Percentiles rank a stretch among this genome's conserved stretches.
These are phyloP conservation scores for Paedocypris micromegethes DNA, from an alignment of 2,797 vertebrate species.

Conservation along the genomic window DNA sequence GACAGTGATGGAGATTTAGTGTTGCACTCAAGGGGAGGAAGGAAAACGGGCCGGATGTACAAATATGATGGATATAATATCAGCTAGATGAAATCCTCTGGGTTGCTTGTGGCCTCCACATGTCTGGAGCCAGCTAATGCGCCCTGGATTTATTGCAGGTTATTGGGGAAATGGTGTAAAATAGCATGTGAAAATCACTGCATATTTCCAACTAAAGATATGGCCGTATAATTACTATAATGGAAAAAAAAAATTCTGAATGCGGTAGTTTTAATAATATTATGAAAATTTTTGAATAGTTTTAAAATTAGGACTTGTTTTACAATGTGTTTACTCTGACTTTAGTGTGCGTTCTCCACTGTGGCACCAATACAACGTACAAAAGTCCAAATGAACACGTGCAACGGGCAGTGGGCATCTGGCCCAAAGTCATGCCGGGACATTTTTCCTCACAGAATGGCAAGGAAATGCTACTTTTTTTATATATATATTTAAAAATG, in stretches of 20 bases:
- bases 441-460: slow-evolving; percentile 18
- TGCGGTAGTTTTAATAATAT: too few relatives aligned
- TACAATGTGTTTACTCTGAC: slow-evolving; percentile 22
- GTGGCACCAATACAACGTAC: slow-evolving; percentile 25
- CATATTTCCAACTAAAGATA: too few relatives aligned
- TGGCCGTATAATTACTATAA: too few relatives aligned
- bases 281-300: too few relatives aligned
- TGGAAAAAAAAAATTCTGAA: too few relatives aligned
- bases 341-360: slow-evolving; percentile 20
- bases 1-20: slow-evolving; percentile 3
- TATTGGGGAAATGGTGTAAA: too few relatives aligned
- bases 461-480: slow-evolving; percentile 16
- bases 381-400: slow-evolving; percentile 28
- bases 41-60: slow-evolving; percentile 7
- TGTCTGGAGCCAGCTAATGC: neutral
- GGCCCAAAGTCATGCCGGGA: slow-evolving; percentile 21
- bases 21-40: slow-evolving; percentile 7
- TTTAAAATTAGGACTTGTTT: too few relatives aligned
- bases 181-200: neutral
- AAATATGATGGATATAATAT: neutral
- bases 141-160: too few relatives aligned
- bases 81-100: neutral
- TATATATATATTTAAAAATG: slow-evolving; percentile 11
- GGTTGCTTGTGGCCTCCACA: slow-evolving; percentile 5
- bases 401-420: slow-evolving; percentile 33